These are phyloP conservation scores for Nannospalax galili DNA, from an alignment of 2,113 vertebrate species.

Conservation along the genomic window DNA sequence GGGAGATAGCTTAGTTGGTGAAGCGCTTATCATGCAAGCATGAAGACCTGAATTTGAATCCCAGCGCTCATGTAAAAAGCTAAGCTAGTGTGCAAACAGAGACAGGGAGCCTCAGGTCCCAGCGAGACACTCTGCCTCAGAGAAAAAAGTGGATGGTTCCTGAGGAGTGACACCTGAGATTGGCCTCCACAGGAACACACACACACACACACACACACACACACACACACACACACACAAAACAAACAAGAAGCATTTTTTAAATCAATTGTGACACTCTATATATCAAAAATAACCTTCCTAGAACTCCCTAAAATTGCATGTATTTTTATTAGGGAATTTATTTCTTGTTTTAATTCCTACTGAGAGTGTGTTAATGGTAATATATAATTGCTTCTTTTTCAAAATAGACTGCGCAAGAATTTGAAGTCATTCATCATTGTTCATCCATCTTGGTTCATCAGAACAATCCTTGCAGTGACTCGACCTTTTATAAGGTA, in stretches of 20 bases:
- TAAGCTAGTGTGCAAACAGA: neutral
- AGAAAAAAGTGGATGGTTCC: neutral
- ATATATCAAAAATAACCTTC: neutral
- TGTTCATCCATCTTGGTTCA: constrained; percentile 99
- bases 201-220: neutral
- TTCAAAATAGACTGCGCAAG: constrained; percentile 92
- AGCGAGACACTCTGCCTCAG: neutral
- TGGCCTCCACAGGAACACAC: neutral
- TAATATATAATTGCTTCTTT: constrained; percentile 5
- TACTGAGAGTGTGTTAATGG: neutral
- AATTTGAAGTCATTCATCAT: constrained; percentile 99
- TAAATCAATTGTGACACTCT: neutral
- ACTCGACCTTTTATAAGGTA: constrained; percentile 99
- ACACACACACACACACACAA: neutral
- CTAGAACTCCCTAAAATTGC: neutral
- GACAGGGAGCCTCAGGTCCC: neutral
- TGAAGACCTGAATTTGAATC: neutral
- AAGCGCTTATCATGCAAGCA: neutral
- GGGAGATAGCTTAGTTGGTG: neutral
- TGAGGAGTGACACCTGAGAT: neutral
- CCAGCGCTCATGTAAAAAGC: neutral
- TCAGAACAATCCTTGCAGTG: constrained; percentile 95
- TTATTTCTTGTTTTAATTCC: neutral
- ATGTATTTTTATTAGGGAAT: neutral
- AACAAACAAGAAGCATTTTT: neutral